These are phyloP conservation scores for Ernsta delagoae DNA, from an alignment of 2,888 invertebrate genomes.

Conservation along the genomic window DNA sequence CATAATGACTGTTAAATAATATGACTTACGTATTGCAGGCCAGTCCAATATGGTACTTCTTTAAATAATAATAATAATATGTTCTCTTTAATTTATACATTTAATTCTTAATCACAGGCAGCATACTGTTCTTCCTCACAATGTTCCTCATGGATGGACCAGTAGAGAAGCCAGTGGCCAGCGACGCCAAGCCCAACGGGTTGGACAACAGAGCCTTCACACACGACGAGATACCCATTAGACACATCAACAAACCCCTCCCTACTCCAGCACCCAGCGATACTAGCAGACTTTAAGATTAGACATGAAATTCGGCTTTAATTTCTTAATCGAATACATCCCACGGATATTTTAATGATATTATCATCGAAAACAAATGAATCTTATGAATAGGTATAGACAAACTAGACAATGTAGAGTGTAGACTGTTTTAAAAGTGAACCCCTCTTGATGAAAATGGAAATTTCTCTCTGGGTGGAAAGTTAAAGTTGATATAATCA, in stretches of 20 bases:
- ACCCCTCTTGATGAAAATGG: no score
- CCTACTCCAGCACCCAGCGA: conserved; percentile 38
- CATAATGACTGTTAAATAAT: no score
- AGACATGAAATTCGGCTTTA: conserved; percentile 5
- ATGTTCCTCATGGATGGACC: conserved; percentile 92
- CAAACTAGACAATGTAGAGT: background rate
- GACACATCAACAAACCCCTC: conserved; percentile 40
- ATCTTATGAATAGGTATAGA: no score
- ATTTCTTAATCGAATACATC: conserved; percentile 3
- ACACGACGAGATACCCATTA: conserved; percentile 70
- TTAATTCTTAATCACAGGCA: conserved; percentile 81
- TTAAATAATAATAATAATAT: no score
- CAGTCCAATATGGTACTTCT: no score
- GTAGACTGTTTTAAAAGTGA: no score
- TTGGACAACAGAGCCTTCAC: conserved; percentile 83
- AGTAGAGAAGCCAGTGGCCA: conserved; percentile 50
- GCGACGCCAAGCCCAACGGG: conserved; percentile 58
- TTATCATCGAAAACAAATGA: background rate
- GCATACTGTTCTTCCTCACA: conserved; percentile 91
- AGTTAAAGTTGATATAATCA: no score
- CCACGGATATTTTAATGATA: background rate
- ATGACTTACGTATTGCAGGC: no score
- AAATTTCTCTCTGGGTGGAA: no score
- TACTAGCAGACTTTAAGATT: conserved; percentile 41
- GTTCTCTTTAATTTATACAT: no score